Percentiles rank a stretch among this genome's conserved stretches.
phyloP scores from a whole-genome alignment of 2,888 invertebrate species.

The Enchytraeus crypticus region DNA sequence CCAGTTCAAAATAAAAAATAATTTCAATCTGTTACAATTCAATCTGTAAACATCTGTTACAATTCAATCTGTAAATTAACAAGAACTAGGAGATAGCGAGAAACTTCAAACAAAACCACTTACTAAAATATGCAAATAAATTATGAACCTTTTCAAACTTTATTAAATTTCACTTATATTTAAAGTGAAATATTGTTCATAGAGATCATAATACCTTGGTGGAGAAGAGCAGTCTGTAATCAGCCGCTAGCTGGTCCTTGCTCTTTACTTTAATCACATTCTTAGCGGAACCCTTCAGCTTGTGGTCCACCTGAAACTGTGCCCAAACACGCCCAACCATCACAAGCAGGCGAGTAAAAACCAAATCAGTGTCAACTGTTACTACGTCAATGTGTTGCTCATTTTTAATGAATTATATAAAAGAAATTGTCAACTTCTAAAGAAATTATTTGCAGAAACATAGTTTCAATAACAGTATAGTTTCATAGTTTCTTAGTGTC shows the following conservation, averaged over 20 bases:
- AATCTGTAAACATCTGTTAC: too few species aligned
- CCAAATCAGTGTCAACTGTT: too few species aligned
- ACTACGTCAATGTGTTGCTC: too few species aligned
- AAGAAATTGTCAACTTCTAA: too few species aligned
- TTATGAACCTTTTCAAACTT: background rate
- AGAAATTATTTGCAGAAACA: too few species aligned
- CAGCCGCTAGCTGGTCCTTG: conserved; percentile 26
- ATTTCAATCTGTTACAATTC: too few species aligned
- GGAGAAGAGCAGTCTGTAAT: conserved; percentile 28
- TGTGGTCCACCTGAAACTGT: conserved; percentile 26
- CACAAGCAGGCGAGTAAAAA: too few species aligned
- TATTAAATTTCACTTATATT: background rate
- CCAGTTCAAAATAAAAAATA: too few species aligned
- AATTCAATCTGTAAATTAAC: too few species aligned
- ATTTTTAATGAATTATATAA: too few species aligned
- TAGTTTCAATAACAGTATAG: too few species aligned
- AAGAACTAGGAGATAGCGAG: background rate
- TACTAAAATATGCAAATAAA: background rate
- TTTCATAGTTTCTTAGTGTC: too few species aligned
- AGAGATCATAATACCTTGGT: conserved; percentile 20
- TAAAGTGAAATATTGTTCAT: background rate
- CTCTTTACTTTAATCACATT: conserved; percentile 29
- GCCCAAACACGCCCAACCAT: background rate
- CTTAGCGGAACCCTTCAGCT: conserved; percentile 28
- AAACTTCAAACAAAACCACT: background rate